Evolutionary conservation across 2,888 invertebrate species (phyloP).

Genomic region (Tanytarsus gracilentus): DNA sequence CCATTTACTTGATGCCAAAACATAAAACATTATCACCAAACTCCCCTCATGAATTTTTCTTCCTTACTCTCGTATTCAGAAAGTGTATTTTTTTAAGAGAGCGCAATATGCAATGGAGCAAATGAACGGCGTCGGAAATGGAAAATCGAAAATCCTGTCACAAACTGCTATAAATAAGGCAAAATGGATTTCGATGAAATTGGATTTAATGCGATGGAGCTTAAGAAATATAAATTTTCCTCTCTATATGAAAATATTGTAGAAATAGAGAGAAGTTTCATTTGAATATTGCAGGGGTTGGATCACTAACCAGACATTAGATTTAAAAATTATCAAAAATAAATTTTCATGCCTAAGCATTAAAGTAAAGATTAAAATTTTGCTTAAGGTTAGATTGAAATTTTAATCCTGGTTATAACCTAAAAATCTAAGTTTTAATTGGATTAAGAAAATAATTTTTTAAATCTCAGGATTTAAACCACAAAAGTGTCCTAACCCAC

Average conservation of each 20-base stretch:
- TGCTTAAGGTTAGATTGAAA: too few relatives aligned
- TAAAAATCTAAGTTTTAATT: too few relatives aligned
- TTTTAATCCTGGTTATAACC: too few relatives aligned
- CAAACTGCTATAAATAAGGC: slow-evolving; percentile 23
- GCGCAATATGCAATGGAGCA: background rate
- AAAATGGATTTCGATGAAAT: slow-evolving; percentile 25
- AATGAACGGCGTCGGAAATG: background rate
- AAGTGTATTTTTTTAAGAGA: background rate
- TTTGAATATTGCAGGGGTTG: slow-evolving; percentile 15
- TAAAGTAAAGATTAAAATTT: too few relatives aligned
- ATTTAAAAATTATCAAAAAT: too few relatives aligned
- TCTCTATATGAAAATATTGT: background rate
- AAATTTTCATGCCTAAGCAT: too few relatives aligned
- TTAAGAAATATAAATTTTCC: background rate
- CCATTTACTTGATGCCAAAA: too few relatives aligned
- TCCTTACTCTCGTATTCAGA: background rate
- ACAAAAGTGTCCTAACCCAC: too few relatives aligned
- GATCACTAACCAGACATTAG: too few relatives aligned
- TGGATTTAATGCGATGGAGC: slow-evolving; percentile 24
- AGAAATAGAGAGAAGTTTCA: slow-evolving; percentile 6
- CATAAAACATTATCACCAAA: too few relatives aligned
- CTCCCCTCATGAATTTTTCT: background rate
- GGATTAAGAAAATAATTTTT: too few relatives aligned
- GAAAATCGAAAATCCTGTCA: slow-evolving; percentile 28
- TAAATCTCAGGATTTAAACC: too few relatives aligned